These are phyloP conservation scores for Trichomycterus rosablanca DNA, from an alignment of 2,113 vertebrate genomes.

Conservation along the genomic window DNA sequence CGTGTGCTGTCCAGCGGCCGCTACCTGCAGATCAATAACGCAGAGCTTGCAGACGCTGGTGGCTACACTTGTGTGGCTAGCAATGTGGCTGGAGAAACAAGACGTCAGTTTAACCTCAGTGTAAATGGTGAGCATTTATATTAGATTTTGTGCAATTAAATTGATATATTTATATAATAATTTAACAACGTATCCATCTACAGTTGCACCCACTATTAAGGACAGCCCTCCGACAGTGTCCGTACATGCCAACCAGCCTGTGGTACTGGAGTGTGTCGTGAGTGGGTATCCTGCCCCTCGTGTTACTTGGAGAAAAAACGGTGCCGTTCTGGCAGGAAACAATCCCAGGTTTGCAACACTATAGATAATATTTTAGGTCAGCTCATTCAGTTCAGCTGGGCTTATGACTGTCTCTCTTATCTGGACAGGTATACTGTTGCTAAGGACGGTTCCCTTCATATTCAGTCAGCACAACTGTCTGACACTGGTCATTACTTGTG, in stretches of 20 bases:
- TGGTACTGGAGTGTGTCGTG: constrained; percentile 75
- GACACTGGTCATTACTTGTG: constrained; percentile 88
- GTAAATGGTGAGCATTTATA: constrained; percentile 75
- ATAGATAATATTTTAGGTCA: background rate
- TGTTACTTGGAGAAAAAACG: constrained; percentile 92
- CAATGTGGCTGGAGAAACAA: constrained; percentile 84
- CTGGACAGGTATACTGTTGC: constrained; percentile 71
- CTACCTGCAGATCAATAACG: constrained; percentile 92
- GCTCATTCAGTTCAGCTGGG: background rate
- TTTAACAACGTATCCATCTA: constrained; percentile 9
- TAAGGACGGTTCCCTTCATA: constrained; percentile 80
- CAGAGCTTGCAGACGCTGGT: constrained; percentile 76
- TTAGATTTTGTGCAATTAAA: background rate
- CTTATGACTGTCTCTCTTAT: background rate
- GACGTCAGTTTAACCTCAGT: constrained; percentile 78
- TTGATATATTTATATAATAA: background rate
- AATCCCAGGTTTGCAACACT: constrained; percentile 53
- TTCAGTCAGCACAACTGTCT: constrained; percentile 73
- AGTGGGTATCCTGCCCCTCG: constrained; percentile 81
- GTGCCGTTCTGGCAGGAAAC: constrained; percentile 72
- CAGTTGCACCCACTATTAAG: constrained; percentile 83
- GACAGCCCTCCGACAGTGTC: constrained; percentile 63
- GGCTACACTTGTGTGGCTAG: constrained; percentile 87
- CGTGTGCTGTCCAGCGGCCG: constrained; percentile 82
- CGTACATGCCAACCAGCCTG: constrained; percentile 67